Evolutionary conservation across 2,113 vertebrate species (phyloP), one percentile per base, ranked within the genome.

Genomic region (Callipepla squamata): DNA sequence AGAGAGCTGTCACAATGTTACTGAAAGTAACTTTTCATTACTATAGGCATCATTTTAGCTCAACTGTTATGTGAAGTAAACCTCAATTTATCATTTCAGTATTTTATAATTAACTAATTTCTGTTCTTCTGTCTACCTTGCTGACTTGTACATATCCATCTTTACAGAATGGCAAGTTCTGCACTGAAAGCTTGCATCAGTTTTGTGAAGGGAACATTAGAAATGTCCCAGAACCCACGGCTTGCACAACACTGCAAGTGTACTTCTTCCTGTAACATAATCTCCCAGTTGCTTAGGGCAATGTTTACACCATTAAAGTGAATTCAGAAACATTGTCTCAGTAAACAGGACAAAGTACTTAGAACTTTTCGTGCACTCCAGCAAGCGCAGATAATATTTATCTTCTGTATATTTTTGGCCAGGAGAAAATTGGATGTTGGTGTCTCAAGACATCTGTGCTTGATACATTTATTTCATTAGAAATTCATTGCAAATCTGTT

Each of bases 301-400:
- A 75, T 93, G 95, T 96, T 96, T 96, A 90, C 83, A 51, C 65
- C 85, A 72, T 17, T 26, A 30, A 93, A 88, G 34, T 70, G 82
- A 86, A 48, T 61, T 92, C 92, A 92, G 88, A 91, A 95, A 94
- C 93, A 67, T 32, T 67, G 80, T 88, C 85, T 88, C 68, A 57
- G 85, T 94, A 94, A 95, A 94, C 93, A 94, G 90, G 88, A 96
- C 1, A 2, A 85, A 87, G 50, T 82, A 83, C 85, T 73, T 80
- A 90, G 93, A 92, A 90, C 95, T 93, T 88, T 22, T 28, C 88
- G 88, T 95, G 92, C 47, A 2, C 76, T 92, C 95, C 92, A 94
- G 10, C 68, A 75, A 57, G 76, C 57, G 1, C 44, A 73, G 79
- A 84, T 75, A 92, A 86, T 92, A 92, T 90, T 96, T 95, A 96